Conservation (phyloP, 2,888 invertebrate species). For the Hymenopus coronatus region DNA sequence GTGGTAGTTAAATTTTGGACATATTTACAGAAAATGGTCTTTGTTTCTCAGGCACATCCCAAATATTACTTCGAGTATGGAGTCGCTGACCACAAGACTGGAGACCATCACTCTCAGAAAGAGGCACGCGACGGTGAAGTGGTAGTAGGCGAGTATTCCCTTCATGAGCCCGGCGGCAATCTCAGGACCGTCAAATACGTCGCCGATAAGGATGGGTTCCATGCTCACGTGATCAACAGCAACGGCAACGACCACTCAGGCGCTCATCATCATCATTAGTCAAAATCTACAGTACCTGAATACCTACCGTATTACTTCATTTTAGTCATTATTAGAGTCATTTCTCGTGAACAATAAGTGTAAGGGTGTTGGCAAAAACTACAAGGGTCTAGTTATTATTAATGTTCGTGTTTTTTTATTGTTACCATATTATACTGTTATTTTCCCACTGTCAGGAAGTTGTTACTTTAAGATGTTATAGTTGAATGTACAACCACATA, state of each 20-base stretch:
- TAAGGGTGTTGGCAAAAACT: not conserved
- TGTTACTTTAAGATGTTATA: not conserved
- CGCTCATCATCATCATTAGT: not conserved
- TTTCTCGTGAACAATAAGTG: not conserved
- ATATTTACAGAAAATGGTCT: no score
- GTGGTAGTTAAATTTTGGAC: no score
- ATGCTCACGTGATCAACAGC: constrained; percentile 61
- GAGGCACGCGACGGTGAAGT: constrained; percentile 46
- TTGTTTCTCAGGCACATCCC: constrained; percentile 41
- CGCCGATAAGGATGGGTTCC: constrained; percentile 65
- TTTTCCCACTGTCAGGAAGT: not conserved
- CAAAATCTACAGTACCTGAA: not conserved
- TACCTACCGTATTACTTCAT: not conserved
- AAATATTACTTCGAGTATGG: constrained; percentile 45
- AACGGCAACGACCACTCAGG: constrained; percentile 32
- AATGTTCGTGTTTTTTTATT: not conserved
- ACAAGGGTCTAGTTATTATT: no score
- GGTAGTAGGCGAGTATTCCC: constrained; percentile 43
- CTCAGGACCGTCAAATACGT: constrained; percentile 59
- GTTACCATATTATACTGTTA: not conserved
- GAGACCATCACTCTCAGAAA: constrained; percentile 48
- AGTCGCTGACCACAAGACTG: constrained; percentile 45
- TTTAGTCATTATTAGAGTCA: not conserved
- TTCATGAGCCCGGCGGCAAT: constrained; percentile 44
- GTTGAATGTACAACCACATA: not conserved